Conservation (phyloP, 2,797 vertebrate species). For the Syndactyla subalaris region DNA sequence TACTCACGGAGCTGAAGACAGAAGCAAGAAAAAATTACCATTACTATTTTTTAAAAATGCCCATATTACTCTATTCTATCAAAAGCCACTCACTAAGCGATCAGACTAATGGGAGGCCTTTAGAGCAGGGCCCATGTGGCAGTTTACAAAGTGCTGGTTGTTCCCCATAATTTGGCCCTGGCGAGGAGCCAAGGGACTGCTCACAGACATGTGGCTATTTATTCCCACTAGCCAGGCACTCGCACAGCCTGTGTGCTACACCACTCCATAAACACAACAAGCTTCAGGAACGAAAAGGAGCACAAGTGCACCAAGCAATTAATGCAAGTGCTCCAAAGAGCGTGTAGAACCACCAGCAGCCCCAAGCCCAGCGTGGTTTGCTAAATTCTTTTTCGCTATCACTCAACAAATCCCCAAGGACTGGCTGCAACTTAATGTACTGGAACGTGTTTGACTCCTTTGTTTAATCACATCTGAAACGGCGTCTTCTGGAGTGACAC, state of each 20-base stretch:
- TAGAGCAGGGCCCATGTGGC: neutral
- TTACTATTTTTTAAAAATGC: neutral
- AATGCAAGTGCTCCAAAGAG: neutral
- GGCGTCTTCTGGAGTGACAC: slow-evolving; percentile 19
- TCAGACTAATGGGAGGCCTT: slow-evolving; percentile 10
- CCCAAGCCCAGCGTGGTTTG: neutral
- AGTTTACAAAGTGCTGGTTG: slow-evolving; percentile 15
- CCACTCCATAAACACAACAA: slow-evolving; percentile 15
- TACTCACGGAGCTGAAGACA: neutral
- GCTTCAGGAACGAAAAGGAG: neutral
- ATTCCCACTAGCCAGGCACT: slow-evolving; percentile 38
- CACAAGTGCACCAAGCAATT: slow-evolving; percentile 26
- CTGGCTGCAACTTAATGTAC: slow-evolving; percentile 30
- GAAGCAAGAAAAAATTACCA: neutral
- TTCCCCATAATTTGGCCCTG: slow-evolving; percentile 12
- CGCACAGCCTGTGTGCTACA: slow-evolving; percentile 20
- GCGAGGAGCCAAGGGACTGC: slow-evolving; percentile 40
- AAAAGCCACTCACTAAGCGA: neutral
- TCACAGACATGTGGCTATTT: slow-evolving; percentile 62
- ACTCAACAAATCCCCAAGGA: slow-evolving; percentile 19
- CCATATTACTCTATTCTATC: neutral
- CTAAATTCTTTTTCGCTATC: neutral
- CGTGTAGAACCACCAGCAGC: neutral
- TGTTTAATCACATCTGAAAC: slow-evolving; percentile 57
- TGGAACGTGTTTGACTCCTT: slow-evolving; percentile 20